Percentiles rank a stretch among this genome's conserved stretches.
These are phyloP conservation scores for Calliopum simillimum DNA, from an alignment of 2,888 invertebrate genomes.

Conservation along the genomic window DNA sequence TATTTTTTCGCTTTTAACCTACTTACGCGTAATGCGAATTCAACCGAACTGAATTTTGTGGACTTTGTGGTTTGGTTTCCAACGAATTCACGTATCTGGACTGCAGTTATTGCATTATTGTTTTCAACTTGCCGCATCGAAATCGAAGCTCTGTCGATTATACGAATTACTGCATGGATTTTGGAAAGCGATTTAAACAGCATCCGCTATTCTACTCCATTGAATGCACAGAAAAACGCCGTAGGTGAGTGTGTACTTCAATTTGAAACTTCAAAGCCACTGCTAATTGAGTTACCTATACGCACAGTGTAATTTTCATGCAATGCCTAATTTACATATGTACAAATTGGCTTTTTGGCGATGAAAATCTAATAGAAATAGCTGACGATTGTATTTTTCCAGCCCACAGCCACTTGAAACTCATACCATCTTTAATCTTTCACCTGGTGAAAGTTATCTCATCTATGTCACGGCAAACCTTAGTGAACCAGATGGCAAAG, in stretches of 20 bases:
- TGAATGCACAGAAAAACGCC: conserved; percentile 59
- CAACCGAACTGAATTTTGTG: background rate
- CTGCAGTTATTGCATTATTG: conserved; percentile 64
- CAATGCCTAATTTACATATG: background rate
- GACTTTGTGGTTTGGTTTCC: conserved; percentile 20
- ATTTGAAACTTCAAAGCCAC: background rate
- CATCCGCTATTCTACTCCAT: conserved; percentile 63
- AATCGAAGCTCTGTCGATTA: conserved; percentile 63
- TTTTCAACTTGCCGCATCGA: conserved; percentile 64
- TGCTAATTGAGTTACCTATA: too few species aligned
- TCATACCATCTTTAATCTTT: conserved; percentile 66
- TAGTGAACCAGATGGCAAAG: conserved; percentile 67
- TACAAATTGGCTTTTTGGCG: background rate
- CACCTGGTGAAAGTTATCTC: conserved; percentile 70
- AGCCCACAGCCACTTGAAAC: conserved; percentile 68
- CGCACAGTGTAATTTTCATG: too few species aligned
- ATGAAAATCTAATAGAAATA: background rate
- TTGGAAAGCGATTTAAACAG: conserved; percentile 58
- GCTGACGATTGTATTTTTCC: conserved; percentile 30
- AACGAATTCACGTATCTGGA: conserved; percentile 17
- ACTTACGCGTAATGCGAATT: background rate
- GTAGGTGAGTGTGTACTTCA: conserved; percentile 54
- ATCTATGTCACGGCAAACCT: conserved; percentile 72
- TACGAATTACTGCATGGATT: conserved; percentile 67
- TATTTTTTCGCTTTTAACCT: background rate